Conservation (phyloP, 2,888 invertebrate species). For the Leptinotarsa haldemani region DNA sequence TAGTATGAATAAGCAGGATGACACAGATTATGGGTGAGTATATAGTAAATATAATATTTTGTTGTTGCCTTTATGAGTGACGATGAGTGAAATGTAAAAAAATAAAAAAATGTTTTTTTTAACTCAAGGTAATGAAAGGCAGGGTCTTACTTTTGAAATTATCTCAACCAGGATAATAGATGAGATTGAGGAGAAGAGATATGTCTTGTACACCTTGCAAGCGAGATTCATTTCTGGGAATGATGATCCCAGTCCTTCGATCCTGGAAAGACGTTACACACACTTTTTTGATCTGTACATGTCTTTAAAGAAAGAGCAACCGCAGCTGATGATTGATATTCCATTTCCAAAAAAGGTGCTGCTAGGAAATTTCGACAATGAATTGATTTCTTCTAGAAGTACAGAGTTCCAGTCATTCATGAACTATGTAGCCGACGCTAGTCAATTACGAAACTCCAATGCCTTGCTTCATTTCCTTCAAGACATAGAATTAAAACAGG, state of each 20-base stretch:
- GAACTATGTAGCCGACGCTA: constrained; percentile 69
- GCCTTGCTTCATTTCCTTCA: constrained; percentile 75
- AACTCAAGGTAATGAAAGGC: constrained; percentile 53
- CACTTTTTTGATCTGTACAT: constrained; percentile 77
- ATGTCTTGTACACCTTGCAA: constrained; percentile 77
- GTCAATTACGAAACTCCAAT: constrained; percentile 70
- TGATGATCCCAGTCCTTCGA: constrained; percentile 71
- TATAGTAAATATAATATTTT: constrained; percentile 12
- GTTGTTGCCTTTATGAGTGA: neutral
- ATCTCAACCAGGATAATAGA: constrained; percentile 74
- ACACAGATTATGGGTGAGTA: constrained; percentile 48
- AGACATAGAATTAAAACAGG: constrained; percentile 73
- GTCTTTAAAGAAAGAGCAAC: constrained; percentile 71
- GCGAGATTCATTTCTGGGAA: constrained; percentile 71
- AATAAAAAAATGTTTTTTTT: neutral
- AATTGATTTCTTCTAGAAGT: constrained; percentile 74
- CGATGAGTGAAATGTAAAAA: neutral
- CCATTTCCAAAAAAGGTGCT: constrained; percentile 70
- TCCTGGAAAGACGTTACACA: constrained; percentile 78
- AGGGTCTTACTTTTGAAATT: constrained; percentile 74
- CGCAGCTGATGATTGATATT: constrained; percentile 68
- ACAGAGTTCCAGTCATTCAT: constrained; percentile 75
- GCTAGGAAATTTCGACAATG: constrained; percentile 76
- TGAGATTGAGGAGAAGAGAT: constrained; percentile 74
- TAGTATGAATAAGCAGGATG: constrained; percentile 28